Percentiles rank a stretch among this genome's conserved stretches.
These are phyloP conservation scores for Entomobrya multifasciata DNA, from an alignment of 2,888 invertebrate genomes.

Conservation along the genomic window DNA sequence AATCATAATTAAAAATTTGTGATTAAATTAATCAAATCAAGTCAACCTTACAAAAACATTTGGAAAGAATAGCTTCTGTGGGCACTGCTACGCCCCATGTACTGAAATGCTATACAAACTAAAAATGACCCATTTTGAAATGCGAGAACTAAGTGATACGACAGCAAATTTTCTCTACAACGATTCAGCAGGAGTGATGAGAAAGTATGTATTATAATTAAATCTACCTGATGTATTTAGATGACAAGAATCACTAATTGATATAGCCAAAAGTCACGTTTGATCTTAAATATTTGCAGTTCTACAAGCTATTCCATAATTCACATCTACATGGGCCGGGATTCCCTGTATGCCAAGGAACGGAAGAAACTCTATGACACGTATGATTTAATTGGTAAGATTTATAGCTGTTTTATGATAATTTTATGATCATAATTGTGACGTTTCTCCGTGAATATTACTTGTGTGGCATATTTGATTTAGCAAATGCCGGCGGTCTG, in stretches of 20 bases:
- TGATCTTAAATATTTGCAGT: background rate
- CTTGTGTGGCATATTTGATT: background rate
- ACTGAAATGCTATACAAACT: constrained; percentile 43
- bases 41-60: background rate
- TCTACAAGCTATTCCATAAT: constrained; percentile 51
- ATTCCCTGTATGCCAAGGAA: constrained; percentile 45
- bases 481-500: constrained; percentile 54
- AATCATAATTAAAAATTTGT: background rate
- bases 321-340: constrained; percentile 45
- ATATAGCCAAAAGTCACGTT: background rate
- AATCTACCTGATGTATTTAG: too few relatives aligned
- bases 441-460: too few relatives aligned
- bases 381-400: constrained; percentile 40
- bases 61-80: constrained; percentile 1
- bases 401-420: too few relatives aligned
- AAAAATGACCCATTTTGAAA: constrained; percentile 40
- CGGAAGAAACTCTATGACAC: constrained; percentile 7
- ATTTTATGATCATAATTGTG: too few relatives aligned
- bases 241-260: too few relatives aligned
- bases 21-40: background rate
- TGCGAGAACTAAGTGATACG: background rate
- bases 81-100: constrained; percentile 39
- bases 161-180: background rate
- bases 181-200: too few relatives aligned
- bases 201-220: too few relatives aligned